Base-by-base conservation (phyloP, 1,140 invertebrate species). In the Hormaphis cornu region DNA sequence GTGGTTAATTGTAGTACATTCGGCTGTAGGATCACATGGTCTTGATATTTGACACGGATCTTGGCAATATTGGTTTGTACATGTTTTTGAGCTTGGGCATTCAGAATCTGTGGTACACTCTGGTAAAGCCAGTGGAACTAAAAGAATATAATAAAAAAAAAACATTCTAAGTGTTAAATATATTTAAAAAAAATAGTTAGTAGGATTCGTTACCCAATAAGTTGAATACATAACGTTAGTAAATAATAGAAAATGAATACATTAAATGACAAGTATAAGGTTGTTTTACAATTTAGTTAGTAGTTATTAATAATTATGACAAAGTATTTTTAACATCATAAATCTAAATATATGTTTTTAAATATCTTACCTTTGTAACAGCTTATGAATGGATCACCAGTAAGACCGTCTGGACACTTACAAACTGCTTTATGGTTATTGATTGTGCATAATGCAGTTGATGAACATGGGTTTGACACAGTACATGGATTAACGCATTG, bases 321-420 rank as follows among this genome's bases (percentile, higher is more conserved):
- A 33, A 33, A 9, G 4, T 6, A 33, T 33, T 33, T 6, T 33
- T 6, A 33, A 33, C 30, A 33, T 33, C 9, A 33, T 33, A 33
- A 33, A 33, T 9, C 4, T 33, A 33, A 33, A 6, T 33, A 33
- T 9, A 8, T 52, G n/a, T 28, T 52, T 28, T 0, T 54, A 5
- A 30, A 26, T 28, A 16, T 18, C 9, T 75, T 78, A 86, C 86
- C 83, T 78, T 83, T 83, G 72, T 85, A 85, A 75, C 91, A 95
- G 72, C 87, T 88, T 48, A 87, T 80, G 73, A 87, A 87, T 18
- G 91, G 89, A 83, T 94, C 86, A 56, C 91, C 93, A 48, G 85
- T 80, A 20, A 88, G 83, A 35, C 86, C 87, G 3, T 83, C 76
- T 26, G 89, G 84, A 76, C 93, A 95, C 37, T 81, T 82, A 76